Evolutionary conservation across 2,888 invertebrate genomes (phyloP).

Genomic region (Camptogramma bilineatum): DNA sequence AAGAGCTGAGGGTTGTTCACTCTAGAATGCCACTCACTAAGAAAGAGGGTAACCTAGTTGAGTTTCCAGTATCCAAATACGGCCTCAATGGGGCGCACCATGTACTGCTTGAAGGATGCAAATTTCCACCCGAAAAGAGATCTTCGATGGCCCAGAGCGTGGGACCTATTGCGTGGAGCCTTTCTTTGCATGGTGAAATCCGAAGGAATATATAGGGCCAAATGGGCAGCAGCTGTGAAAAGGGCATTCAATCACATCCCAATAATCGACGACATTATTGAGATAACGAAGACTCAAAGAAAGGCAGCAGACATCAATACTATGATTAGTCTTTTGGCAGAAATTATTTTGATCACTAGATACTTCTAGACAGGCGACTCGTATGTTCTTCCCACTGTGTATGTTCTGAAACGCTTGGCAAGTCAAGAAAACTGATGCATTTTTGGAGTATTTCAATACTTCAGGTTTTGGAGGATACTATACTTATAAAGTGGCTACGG

Average conservation of each 20-base stretch:
- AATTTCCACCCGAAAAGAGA: neutral
- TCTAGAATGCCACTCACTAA: neutral
- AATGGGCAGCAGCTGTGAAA: neutral
- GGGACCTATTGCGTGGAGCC: neutral
- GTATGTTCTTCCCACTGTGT: neutral
- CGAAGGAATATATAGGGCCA: neutral
- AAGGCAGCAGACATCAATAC: neutral
- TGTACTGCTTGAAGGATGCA: neutral
- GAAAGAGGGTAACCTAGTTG: neutral
- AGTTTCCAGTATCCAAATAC: neutral
- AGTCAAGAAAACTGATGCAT: neutral
- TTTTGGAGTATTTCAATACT: neutral
- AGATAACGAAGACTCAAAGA: neutral
- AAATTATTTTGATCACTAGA: neutral
- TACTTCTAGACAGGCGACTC: neutral
- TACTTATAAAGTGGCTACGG: neutral
- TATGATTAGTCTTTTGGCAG: neutral
- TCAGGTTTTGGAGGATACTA: neutral
- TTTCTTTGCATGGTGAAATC: neutral
- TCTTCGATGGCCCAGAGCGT: neutral
- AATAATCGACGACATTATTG: neutral
- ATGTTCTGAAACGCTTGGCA: neutral
- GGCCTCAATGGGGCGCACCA: slow-evolving; percentile 3
- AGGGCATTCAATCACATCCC: neutral
- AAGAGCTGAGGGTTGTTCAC: neutral